A percentile compares a stretch with the other conserved stretches of the same genome.
phyloP scores from a whole-genome alignment of 2,888 invertebrate genomes.

The Cryptocephalus primarius region DNA sequence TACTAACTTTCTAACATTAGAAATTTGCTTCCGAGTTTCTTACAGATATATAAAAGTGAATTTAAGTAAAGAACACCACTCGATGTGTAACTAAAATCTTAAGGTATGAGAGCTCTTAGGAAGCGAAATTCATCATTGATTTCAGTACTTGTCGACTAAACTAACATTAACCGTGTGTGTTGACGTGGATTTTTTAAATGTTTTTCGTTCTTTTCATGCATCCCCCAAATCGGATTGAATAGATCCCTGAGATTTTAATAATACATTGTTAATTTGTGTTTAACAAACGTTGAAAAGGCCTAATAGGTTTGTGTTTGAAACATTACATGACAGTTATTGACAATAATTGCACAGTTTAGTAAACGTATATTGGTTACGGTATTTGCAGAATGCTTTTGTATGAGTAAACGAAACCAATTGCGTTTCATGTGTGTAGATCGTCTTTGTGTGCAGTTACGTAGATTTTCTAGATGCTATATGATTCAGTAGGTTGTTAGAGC shows the following conservation, averaged over 20 bases:
- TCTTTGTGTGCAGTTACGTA: background rate
- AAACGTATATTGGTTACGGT: background rate
- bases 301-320: slow-evolving; percentile 23
- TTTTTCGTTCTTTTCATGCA: slow-evolving; percentile 30
- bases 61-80: too few relatives aligned
- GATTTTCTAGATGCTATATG: background rate
- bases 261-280: slow-evolving; percentile 34
- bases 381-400: too few relatives aligned
- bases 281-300: slow-evolving; percentile 12
- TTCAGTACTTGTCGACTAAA: too few relatives aligned
- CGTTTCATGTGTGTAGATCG: background rate
- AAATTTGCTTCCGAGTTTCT: background rate
- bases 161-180: too few relatives aligned
- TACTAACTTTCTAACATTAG: slow-evolving; percentile 31
- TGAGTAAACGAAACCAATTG: background rate
- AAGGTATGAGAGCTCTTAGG: background rate
- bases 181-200: background rate
- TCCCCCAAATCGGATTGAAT: slow-evolving; percentile 17
- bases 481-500: too few relatives aligned
- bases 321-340: background rate
- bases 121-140: background rate
- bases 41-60: background rate
- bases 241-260: slow-evolving; percentile 38
- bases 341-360: background rate
- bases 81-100: too few relatives aligned